Evolutionary conservation across 2,888 invertebrate species (phyloP), one percentile per base, ranked within the genome.

Genomic region (Rosalia funebris): DNA sequence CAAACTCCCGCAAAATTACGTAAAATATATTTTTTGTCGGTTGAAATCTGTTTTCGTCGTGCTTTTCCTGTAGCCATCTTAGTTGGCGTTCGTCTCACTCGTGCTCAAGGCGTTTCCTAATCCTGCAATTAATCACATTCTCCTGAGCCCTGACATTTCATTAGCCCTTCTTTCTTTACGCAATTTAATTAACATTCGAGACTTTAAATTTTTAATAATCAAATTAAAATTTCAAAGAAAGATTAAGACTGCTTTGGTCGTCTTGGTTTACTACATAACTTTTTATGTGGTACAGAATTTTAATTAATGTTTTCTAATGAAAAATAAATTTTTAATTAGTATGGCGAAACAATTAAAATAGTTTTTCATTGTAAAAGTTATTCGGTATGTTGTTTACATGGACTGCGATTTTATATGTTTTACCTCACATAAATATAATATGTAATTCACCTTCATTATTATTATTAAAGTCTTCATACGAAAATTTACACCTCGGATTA

Each of bases 121-220:
- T 76, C 78, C 76, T 64, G 76, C 81, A 81, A 81, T 82, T 81
- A 81, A 82, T 82, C 82, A 82, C 78, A 77, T 77, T 76, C 77
- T 76, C 75, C 74, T 73, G 75, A 75, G 77, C 71, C 77, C 78
- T 82, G 81, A 81, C 82, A 80, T 81, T 81, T 81, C 80, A 81
- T 81, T 81, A 81, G 80, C 77, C 78, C 77, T 78, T 79, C 78
- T 78, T 78, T 77, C 77, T 73, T 73, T 75, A 78, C 78, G 79
- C 81, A 80, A 81, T 81, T 81, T 81, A 81, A 82, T 82, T 81
- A 81, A 80, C 81, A 81, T 81, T 80, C 78, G 75, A 77, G 78
- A 78, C 78, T 79, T 80, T 79, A 79, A 79, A 79, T 80, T 80
- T 80, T 80, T 81, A 80, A 81, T 81, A 81, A 79, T 80, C 79